Evolutionary conservation across 2,797 vertebrate genomes (phyloP), one percentile per base, ranked within the genome.

Genomic region (Gymnothorax reevesii): DNA sequence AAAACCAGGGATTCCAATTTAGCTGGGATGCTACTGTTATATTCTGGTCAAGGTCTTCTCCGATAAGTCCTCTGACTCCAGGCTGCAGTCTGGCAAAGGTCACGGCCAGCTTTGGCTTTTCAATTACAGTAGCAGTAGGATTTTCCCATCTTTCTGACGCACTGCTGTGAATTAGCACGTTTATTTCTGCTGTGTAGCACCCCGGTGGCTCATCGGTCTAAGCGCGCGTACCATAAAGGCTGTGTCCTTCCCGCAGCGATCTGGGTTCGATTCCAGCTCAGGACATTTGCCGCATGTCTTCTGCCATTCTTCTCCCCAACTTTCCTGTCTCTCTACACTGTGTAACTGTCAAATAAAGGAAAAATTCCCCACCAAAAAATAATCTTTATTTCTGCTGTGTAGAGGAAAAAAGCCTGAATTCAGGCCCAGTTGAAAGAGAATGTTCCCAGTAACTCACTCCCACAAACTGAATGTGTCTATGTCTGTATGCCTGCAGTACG

Each of bases 381-480:
- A 42, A 42, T 42, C 33, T 42, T 42, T 42, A 42, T 42, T 42
- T 42, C 33, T 42, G 33, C 33, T 42, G 33, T 42, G 33, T 42
- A 89, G 86, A 84, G 85, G 82, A 86, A 69, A 88, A 64, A 84
- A 22, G 87, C 84, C 83, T 59, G 69, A 84, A 89, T 83, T 83
- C 69, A 86, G 87, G 87, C 85, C 88, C 87, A 77, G 25, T 20
- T 13, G 25, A 59, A 15, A n/a, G 57, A 59, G 85, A 87, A 82
- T 55, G 60, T 27, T 60, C 25, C 22, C 9, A 57, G 8, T 71
- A 42, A 42, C 33, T 42, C 33, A 77, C 64, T 52, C 10, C 25
- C 52, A 15, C 55, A 57, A 84, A 57, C 57, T 87, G 73, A 66
- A 42, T 42, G 33, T 59, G 57, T 59, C 8, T 13, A 59, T 59